These are phyloP conservation scores for Drosophila takahashii DNA, from an alignment of 1,140 invertebrate genomes.

Conservation along the genomic window DNA sequence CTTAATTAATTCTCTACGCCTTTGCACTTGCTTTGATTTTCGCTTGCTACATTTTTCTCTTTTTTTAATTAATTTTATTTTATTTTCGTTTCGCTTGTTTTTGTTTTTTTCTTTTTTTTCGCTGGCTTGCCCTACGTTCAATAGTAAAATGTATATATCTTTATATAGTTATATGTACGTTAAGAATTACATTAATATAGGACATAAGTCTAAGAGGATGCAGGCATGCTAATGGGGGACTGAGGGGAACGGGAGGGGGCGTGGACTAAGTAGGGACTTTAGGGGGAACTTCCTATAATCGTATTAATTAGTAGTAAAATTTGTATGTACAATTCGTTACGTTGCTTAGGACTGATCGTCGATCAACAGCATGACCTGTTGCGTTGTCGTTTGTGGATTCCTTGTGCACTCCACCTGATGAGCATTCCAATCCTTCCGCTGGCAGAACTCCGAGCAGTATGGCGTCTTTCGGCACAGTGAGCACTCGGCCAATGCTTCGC, in stretches of 20 bases:
- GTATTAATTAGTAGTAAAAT: conserved; percentile 83
- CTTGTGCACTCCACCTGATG: conserved; percentile 94
- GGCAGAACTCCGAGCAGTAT: conserved; percentile 94
- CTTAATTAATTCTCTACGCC: conserved; percentile 70
- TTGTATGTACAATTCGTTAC: conserved; percentile 81
- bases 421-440: conserved; percentile 93
- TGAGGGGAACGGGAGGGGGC: conserved; percentile 19
- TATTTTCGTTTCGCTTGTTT: conserved; percentile 47
- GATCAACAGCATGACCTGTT: conserved; percentile 89
- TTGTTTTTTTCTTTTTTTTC: conserved; percentile 41
- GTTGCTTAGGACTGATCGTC: conserved; percentile 86
- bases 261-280: conserved; percentile 2
- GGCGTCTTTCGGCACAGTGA: conserved; percentile 93
- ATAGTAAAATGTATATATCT: conserved; percentile 81
- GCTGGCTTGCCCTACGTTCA: conserved; percentile 67
- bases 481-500: conserved; percentile 93
- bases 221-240: conserved; percentile 45
- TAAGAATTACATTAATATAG: conserved; percentile 82
- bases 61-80: conserved; percentile 48
- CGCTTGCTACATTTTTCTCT: conserved; percentile 64
- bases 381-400: conserved; percentile 85
- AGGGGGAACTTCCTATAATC: conserved; percentile 60
- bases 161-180: conserved; percentile 78
- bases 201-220: conserved; percentile 74
- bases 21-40: conserved; percentile 78